These are phyloP conservation scores for Cossypha niveicapilla DNA, from an alignment of 2,797 vertebrate genomes.

Conservation along the genomic window DNA sequence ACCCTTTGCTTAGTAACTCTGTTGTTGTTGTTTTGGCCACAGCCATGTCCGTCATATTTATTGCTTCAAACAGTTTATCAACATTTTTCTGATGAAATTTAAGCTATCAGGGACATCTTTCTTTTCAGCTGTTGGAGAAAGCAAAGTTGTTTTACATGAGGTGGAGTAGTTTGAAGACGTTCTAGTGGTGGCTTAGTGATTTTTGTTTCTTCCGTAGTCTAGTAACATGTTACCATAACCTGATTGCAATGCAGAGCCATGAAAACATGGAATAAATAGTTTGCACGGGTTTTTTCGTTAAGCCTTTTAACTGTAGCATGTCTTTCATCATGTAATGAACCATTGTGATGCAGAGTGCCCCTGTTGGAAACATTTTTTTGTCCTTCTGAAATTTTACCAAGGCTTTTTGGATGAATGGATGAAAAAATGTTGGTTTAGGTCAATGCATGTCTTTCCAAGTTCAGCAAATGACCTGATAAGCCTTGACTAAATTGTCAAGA, in stretches of 20 bases:
- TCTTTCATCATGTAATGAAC: not conserved
- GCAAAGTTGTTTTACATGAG: not conserved
- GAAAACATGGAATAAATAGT: not conserved
- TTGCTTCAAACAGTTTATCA: not conserved
- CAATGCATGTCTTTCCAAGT: not conserved
- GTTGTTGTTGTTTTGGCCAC: not conserved
- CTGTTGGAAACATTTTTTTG: not conserved
- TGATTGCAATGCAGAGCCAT: not conserved
- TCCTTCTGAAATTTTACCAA: not conserved
- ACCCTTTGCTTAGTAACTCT: not conserved
- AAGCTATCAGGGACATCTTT: not conserved
- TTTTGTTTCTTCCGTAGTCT: not conserved
- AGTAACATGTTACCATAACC: not conserved
- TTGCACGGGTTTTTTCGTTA: not conserved
- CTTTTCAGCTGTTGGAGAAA: not conserved
- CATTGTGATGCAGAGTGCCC: not conserved
- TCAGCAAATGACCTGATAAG: not conserved
- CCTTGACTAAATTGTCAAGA: not conserved
- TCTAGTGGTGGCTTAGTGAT: not conserved
- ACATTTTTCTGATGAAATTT: accelerated
- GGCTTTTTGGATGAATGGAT: not conserved
- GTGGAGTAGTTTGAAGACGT: not conserved
- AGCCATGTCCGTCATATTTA: not conserved
- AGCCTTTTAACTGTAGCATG: not conserved
- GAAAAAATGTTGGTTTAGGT: not conserved